Base-by-base conservation (phyloP, 2,888 invertebrate genomes). In the Meta bourneti region DNA sequence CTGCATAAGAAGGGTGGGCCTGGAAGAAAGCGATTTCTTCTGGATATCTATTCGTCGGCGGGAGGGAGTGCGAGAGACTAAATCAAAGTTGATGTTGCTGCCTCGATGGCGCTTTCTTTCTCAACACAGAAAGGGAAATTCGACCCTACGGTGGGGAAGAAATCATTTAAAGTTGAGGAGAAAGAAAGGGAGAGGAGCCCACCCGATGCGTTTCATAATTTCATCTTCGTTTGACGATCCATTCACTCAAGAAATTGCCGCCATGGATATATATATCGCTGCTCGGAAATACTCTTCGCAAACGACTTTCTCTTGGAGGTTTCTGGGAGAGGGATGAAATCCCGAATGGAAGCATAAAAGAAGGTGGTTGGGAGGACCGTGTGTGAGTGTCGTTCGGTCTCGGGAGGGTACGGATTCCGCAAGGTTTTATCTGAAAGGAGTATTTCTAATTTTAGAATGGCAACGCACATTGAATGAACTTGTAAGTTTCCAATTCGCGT, bases 221-320 rank as follows among this genome's bases (percentile, higher is more conserved):
- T 87, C 80, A 79, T 80, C 69, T 80, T 71, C 86, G 71, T 78
- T 79, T 78, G 86, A 34, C 78, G 78, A 86, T 87, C 87, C 87
- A 19, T 71, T 87, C 87, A 87, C 34, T 80, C 87, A 52, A 49
- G 87, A 87, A 87, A 87, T 87, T 86, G 86, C 51, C 86, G 69
- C 77, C 77, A 11, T 7, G 77, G 34, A 80, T 80, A 80, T 52
- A 52, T 54, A 34, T 34, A 34, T n/a, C 74, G 75, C 16, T 13
- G 52, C 48, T 72, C 13, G 52, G 61, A 75, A 51, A 61, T 34
- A 51, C 51, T 49, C 49, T 81, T 34, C 52, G 8, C 83, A 16
- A 61, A 84, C 34, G 75, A 74, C 84, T 84, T 72, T 84, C 84
- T 74, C 61, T 75, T n/a, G 16, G 48, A 11, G n/a, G 20, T 34